Base-by-base conservation (phyloP, 2,888 invertebrate species). In the Rotaria magnacalcarata region DNA sequence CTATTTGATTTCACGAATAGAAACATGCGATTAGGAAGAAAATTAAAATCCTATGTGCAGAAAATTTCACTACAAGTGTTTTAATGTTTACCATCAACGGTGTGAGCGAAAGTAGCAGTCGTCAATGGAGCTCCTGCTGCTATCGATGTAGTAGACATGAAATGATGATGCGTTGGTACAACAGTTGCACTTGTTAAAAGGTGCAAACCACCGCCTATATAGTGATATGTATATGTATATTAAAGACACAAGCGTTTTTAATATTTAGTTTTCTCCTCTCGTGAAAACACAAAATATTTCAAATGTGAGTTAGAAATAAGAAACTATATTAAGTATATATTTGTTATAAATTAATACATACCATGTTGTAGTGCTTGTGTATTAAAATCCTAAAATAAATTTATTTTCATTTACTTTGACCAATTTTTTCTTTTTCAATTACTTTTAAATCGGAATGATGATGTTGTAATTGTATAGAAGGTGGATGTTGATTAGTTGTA, bases 91-190 rank as follows among this genome's bases (percentile, higher is more conserved):
- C 67, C 67, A 24, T 67, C 67, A 19, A 67, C 3, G 47, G 80
- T 80, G 47, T 80, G 43, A 21, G 80, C 43, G 19, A 47, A 34
- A 67, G 34, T 43, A 47, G 80, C n/a, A n/a, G 80, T 47, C 41
- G 47, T 80, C 24, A 80, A 80, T n/a, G 80, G 24, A 43, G 6
- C 80, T 10, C 80, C 47, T 43, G 80, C 8, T n/a, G 47, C 24
- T 80, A 47, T 8, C 14, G 43, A 10, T 3, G 80, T 47, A 80
- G 21, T 43, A 41, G 43, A 47, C 21, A 43, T n/a, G 16, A 67
- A 67, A 14, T 67, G 67, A 41, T 67, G 67, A 67, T 67, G 67
- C 34, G 67, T 67, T 67, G 67, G 67, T 67, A 67, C 67, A 27
- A 34, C 34, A 67, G 16, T 67, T 47, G 47, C 24, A 80, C 8